phyloP scores from a whole-genome alignment of 2,888 invertebrate genomes.

The Buathra laborator region DNA sequence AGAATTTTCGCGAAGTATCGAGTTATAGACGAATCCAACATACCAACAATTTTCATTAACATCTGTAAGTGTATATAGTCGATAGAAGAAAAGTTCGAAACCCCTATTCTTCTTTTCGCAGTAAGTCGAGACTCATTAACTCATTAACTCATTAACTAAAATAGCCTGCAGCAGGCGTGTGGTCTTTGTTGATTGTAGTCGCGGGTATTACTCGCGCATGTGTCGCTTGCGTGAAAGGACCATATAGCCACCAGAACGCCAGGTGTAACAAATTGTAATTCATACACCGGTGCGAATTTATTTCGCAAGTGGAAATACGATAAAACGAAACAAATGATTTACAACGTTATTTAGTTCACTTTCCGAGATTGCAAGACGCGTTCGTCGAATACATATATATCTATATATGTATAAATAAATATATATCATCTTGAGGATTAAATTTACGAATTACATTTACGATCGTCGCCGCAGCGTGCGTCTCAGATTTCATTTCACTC shows the following conservation, averaged over 20 bases:
- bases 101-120: background rate
- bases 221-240: background rate
- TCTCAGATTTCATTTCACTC: background rate
- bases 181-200: background rate
- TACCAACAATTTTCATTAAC: no score
- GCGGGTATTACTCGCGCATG: background rate
- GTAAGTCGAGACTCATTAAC: background rate
- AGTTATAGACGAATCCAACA: background rate
- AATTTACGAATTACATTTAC: background rate
- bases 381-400: background rate
- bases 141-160: background rate
- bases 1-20: background rate
- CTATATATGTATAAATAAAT: no score
- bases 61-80: background rate
- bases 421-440: no score
- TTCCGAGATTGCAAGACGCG: background rate
- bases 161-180: background rate
- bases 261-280: constrained; percentile 57
- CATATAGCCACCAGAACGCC: constrained; percentile 1
- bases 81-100: background rate
- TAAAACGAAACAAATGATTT: background rate
- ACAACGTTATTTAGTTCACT: background rate
- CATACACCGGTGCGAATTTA: constrained; percentile 1
- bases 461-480: background rate
- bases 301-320: background rate